These are phyloP conservation scores for Chaenogobius annularis DNA, from an alignment of 2,113 vertebrate species.

Conservation along the genomic window DNA sequence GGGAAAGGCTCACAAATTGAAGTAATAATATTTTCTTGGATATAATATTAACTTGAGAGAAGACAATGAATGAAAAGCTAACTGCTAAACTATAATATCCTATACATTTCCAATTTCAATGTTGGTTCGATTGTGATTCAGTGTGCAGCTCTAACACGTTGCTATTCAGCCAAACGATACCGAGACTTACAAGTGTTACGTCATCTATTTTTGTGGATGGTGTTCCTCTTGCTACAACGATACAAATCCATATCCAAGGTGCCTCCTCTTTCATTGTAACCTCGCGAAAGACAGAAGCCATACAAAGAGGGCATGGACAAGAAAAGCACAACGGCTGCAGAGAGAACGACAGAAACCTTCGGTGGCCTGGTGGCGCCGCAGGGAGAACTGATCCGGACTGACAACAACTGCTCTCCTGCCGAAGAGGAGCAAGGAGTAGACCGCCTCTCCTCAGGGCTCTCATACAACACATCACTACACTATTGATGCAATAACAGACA, in stretches of 20 bases:
- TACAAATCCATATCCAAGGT: not conserved
- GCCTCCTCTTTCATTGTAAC: not conserved
- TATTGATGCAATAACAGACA: constrained; percentile 1
- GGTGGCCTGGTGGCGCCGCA: constrained; percentile 68
- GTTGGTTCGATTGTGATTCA: not conserved
- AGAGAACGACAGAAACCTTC: constrained; percentile 70
- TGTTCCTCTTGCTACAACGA: not conserved
- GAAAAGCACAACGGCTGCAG: constrained; percentile 67
- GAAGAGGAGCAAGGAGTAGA: constrained; percentile 25
- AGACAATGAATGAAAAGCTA: too few species aligned
- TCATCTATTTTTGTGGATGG: not conserved
- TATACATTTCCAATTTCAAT: not conserved
- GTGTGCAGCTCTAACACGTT: not conserved
- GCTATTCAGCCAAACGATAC: not conserved
- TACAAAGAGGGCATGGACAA: constrained; percentile 41
- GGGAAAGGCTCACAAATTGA: too few species aligned
- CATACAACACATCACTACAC: not conserved
- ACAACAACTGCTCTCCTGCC: constrained; percentile 60
- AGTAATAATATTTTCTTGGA: too few species aligned
- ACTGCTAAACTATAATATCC: not conserved
- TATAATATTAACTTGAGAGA: too few species aligned
- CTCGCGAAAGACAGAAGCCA: constrained; percentile 4
- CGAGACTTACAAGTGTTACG: not conserved
- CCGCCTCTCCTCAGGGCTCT: not conserved
- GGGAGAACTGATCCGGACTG: constrained; percentile 70